phyloP scores from a whole-genome alignment of 2,888 invertebrate species.

The Andrena hattorfiana region DNA sequence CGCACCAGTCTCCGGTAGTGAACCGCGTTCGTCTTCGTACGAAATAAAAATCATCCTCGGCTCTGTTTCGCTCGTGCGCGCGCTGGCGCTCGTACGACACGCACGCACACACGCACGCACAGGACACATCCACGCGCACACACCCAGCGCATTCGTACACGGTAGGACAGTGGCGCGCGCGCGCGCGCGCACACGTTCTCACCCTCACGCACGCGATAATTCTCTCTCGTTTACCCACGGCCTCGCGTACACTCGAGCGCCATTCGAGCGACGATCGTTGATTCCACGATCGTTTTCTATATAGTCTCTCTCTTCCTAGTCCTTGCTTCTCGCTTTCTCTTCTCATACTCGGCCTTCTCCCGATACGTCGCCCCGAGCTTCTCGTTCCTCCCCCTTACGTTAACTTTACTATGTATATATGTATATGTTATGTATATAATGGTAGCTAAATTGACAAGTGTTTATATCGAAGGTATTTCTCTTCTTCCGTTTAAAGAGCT shows the following conservation, averaged over 20 bases:
- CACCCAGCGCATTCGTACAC: not conserved
- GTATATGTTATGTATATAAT: constrained; percentile 64
- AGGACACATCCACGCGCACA: not conserved
- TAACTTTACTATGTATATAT: constrained; percentile 76
- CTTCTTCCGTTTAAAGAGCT: constrained; percentile 69
- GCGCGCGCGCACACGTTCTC: constrained; percentile 13
- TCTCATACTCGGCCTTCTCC: constrained; percentile 23
- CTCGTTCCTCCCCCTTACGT: constrained; percentile 65
- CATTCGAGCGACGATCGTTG: constrained; percentile 60
- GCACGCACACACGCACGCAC: constrained; percentile 14
- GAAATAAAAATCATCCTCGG: constrained; percentile 54
- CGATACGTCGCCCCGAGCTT: constrained; percentile 59
- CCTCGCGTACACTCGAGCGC: constrained; percentile 54
- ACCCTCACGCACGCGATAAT: constrained; percentile 34
- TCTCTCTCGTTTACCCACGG: constrained; percentile 36
- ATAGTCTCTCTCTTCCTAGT: constrained; percentile 35
- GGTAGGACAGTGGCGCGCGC: constrained; percentile 24
- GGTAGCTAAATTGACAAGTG: constrained; percentile 84
- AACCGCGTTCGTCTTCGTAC: constrained; percentile 62
- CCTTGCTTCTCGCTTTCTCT: constrained; percentile 20
- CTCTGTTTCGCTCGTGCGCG: constrained; percentile 32
- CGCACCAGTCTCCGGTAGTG: constrained; percentile 72
- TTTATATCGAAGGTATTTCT: constrained; percentile 81
- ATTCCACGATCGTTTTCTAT: constrained; percentile 36
- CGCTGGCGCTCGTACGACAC: constrained; percentile 33